A percentile compares a stretch with the other conserved stretches of the same genome.
phyloP scores from a whole-genome alignment of 2,888 invertebrate genomes.

The Nycteola revayana region DNA sequence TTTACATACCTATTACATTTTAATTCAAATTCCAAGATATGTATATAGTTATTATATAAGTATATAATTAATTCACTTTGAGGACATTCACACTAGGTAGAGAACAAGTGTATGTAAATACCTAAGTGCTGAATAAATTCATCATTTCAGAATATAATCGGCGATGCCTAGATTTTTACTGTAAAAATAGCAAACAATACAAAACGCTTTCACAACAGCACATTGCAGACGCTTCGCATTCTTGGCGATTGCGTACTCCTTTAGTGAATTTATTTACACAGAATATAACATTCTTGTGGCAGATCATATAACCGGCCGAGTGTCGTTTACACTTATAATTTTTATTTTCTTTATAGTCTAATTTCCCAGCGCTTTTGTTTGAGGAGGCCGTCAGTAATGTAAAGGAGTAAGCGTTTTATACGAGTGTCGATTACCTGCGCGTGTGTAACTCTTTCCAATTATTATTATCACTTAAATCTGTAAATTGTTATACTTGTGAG shows the following conservation, averaged over 20 bases:
- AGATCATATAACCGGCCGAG: constrained; percentile 52
- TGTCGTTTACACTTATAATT: constrained; percentile 47
- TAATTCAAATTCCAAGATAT: no score
- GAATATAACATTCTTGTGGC: constrained; percentile 54
- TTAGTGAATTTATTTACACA: constrained; percentile 57
- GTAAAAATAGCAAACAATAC: constrained; percentile 25
- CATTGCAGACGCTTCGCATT: constrained; percentile 55
- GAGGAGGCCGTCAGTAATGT: constrained; percentile 12
- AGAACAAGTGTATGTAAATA: no score
- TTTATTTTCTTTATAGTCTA: constrained; percentile 22
- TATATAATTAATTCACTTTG: no score
- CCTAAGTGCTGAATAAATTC: no score
- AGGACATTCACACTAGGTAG: no score
- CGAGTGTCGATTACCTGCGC: constrained; percentile 12
- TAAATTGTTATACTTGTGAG: no score
- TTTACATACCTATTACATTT: no score
- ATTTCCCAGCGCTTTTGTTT: constrained; percentile 29
- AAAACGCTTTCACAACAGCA: constrained; percentile 38
- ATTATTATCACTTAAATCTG: no score
- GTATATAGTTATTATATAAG: no score
- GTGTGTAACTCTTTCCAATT: background rate
- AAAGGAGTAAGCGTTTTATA: constrained; percentile 18
- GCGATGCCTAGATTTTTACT: constrained; percentile 18
- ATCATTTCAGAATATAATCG: no score
- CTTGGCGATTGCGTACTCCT: constrained; percentile 47